phyloP scores from a whole-genome alignment of 2,797 vertebrate species.

The Poeciliopsis gracilis region DNA sequence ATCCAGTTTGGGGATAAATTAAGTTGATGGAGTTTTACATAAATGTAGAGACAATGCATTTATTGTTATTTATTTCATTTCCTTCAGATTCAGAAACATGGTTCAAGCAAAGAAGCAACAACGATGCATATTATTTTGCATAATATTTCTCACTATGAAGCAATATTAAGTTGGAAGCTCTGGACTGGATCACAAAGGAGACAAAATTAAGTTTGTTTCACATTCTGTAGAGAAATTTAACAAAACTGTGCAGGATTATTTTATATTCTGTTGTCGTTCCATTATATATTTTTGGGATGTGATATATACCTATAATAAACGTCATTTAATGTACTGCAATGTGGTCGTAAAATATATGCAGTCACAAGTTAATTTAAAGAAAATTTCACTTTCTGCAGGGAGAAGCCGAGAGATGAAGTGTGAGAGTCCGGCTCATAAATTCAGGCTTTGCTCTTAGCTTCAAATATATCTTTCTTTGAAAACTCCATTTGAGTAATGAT shows the following conservation, averaged over 20 bases:
- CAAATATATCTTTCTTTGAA: not conserved
- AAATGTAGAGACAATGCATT: not conserved
- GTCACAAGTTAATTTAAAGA: not conserved
- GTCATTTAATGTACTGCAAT: not conserved
- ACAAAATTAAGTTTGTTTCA: not conserved
- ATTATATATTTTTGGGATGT: not conserved
- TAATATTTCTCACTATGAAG: too few species aligned
- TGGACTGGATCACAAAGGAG: not conserved
- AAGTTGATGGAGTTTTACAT: not conserved
- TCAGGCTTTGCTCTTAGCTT: not conserved
- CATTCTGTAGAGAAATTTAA: not conserved
- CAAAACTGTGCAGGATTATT: not conserved
- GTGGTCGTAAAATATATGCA: not conserved
- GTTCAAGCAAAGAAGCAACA: not conserved
- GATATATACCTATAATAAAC: not conserved
- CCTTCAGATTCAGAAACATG: not conserved
- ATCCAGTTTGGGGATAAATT: not conserved
- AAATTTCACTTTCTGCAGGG: not conserved
- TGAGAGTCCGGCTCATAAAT: not conserved
- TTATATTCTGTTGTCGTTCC: not conserved
- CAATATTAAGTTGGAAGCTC: not conserved
- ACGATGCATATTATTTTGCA: not conserved
- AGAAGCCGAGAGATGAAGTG: not conserved
- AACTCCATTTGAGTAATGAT: constrained; percentile 1
- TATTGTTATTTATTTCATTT: not conserved